Evolutionary conservation across 2,888 invertebrate species (phyloP), one percentile per base, ranked within the genome.

Genomic region (Cerceris ruficornis): DNA sequence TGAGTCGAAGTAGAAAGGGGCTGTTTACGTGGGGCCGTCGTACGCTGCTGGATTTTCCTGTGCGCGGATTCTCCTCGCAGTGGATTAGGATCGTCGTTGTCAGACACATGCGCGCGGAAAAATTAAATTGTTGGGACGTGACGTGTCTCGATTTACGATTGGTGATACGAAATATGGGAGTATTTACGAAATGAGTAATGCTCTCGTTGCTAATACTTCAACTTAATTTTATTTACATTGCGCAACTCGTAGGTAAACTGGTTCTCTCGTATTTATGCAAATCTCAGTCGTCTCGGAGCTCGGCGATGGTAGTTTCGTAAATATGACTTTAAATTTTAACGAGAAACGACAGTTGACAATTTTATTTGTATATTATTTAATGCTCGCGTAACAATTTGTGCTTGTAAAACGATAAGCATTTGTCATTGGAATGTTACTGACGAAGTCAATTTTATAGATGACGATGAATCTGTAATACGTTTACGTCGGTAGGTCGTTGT

Each of bases 51-150:
- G 50, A 42, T 11, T n/a, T 39, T 13, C 52, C 13, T 43, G 8
- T 1, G n/a, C 55, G 52, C 57, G 46, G 28, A 14, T 49, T 49
- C 57, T n/a, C 6, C 66, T 62, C 2, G 15, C 64, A 68, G 77
- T 77, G 50, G 70, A 70, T 64, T 67, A n/a, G 43, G 67, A 17
- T 46, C 13, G 9, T 49, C 28, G 42, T 28, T n/a, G 55, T 28
- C 59, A 50, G 70, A 70, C 75, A 7, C 55, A 14, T 2, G 9
- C 17, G 49, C 41, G 49, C 7, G 13, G 13, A 42, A 57, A 57
- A 57, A 39, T 42, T 46, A 46, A 7, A 46, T 46, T 46, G 11
- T 6, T 11, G 46, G 9, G 6, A 11, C 8, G 11, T 46, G 46
- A 11, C 46, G 11, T 11, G 8, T 46, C 9, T 46, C 5, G 6